These are phyloP conservation scores for Apis florea DNA, from an alignment of 1,140 invertebrate genomes.

Conservation along the genomic window DNA sequence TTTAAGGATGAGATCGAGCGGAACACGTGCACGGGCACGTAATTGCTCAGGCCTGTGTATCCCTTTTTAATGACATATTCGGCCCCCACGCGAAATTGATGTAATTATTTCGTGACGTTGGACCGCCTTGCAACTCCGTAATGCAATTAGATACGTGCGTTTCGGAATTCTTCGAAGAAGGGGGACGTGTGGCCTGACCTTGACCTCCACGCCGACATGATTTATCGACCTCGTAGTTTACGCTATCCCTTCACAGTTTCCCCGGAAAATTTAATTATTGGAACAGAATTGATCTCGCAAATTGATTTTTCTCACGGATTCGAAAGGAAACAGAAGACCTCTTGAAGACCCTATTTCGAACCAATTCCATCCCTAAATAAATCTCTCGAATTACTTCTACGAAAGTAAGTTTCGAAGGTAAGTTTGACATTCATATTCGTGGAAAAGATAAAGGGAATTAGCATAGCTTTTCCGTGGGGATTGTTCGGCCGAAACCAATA, in stretches of 20 bases:
- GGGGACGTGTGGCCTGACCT: conserved; percentile 38
- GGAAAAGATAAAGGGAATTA: background rate
- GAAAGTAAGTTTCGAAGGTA: background rate
- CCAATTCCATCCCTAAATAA: too few species aligned
- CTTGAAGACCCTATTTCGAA: too few species aligned
- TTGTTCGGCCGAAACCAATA: conserved; percentile 20
- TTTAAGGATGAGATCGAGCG: conserved; percentile 56
- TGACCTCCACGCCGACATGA: conserved; percentile 40
- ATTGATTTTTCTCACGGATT: too few species aligned
- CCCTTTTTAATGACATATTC: conserved; percentile 29
- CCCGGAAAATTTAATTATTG: too few species aligned
- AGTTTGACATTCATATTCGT: background rate
- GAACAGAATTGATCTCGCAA: too few species aligned
- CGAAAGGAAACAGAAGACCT: too few species aligned
- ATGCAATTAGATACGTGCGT: background rate
- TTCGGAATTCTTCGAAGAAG: conserved; percentile 1
- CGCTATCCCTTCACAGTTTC: too few species aligned
- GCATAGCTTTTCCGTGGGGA: background rate
- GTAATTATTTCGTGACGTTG: conserved; percentile 6
- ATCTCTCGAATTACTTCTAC: background rate
- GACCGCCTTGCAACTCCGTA: background rate
- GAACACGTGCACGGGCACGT: conserved; percentile 11
- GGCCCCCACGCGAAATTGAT: background rate
- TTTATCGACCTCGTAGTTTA: conserved; percentile 32
- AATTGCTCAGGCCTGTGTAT: background rate